Evolutionary conservation across 2,113 vertebrate species (phyloP), one percentile per base, ranked within the genome.

Genomic region (Sakesphorus luctuosus): DNA sequence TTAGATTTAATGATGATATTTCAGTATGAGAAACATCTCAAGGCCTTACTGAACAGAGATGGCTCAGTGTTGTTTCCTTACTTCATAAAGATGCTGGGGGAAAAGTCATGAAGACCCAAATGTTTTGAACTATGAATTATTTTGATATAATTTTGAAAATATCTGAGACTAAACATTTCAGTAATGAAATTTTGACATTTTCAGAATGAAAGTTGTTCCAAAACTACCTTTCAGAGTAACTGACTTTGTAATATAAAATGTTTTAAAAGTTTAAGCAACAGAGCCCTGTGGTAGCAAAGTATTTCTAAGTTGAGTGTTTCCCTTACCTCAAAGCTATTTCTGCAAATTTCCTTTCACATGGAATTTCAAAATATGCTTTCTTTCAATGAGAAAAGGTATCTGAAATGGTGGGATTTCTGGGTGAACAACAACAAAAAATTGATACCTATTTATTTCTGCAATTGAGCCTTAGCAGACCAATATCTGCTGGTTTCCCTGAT

Each of bases 191-290:
- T 91, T 91, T 73, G 59, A 69, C 26, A 35, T 90, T 96, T 94
- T 90, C 85, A 83, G 72, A 96, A 80, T 19, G 35, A 58, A 93
- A 69, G 33, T 84, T 92, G 29, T 90, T 89, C 55, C 68, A 74
- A 90, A 94, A 59, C 59, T 83, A 23, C 59, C 85, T 77, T 61
- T 81, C 75, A 80, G 82, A 93, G 31, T 81, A 87, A 87, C 49
- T 66, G 28, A 38, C 28, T 76, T 87, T 52, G 62, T 76, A 55
- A 59, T 62, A 73, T 24, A 79, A 86, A 65, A 28, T 1, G 62
- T 80, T 66, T 11, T 18, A 18, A 52, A 89, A 17, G 3, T 71
- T 81, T 71, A 56, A 89, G 35, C 19, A 61, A 47, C n/a, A 91
- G 31, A 92, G 49, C 18, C 7, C 4, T 17, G 33, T 26, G 26